Conservation (phyloP, 2,113 vertebrate species). For the Planiliza haematocheilus region DNA sequence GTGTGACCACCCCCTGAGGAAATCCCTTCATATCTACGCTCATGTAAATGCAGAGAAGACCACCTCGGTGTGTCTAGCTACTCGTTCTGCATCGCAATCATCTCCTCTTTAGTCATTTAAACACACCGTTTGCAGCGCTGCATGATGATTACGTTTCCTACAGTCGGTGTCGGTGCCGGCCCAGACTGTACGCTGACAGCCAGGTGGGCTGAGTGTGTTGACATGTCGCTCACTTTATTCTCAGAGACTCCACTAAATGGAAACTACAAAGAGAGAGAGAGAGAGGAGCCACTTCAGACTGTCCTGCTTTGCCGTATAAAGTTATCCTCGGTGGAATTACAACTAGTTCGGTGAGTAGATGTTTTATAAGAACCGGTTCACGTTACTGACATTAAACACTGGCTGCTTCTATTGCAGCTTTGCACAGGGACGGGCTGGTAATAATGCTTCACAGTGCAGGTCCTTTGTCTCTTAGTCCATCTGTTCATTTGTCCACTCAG, state of each 20-base stretch:
- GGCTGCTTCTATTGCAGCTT: too few species aligned
- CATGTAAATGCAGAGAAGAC: slow-evolving; percentile 40
- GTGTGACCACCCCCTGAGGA: slow-evolving; percentile 19
- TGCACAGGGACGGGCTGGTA: too few species aligned
- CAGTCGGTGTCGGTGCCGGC: slow-evolving; percentile 3
- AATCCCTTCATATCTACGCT: slow-evolving; percentile 11
- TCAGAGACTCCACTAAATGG: background rate
- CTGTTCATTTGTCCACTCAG: too few species aligned
- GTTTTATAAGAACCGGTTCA: background rate
- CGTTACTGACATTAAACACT: background rate
- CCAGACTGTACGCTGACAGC: background rate
- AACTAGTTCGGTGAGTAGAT: background rate
- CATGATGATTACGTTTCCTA: slow-evolving; percentile 29
- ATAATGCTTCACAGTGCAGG: too few species aligned
- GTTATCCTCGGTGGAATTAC: background rate
- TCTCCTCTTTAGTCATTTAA: slow-evolving; percentile 8
- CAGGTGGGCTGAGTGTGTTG: background rate
- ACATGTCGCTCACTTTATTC: slow-evolving; percentile 10
- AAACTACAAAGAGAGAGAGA: slow-evolving; percentile 3
- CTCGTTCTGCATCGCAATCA: slow-evolving; percentile 35
- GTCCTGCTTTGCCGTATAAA: background rate
- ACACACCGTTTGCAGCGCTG: slow-evolving; percentile 18
- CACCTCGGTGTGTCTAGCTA: slow-evolving; percentile 11
- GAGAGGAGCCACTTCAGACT: background rate
- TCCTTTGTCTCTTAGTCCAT: too few species aligned